phyloP scores from a whole-genome alignment of 2,113 vertebrate species.

The Dolichallabes microphthalmus region DNA sequence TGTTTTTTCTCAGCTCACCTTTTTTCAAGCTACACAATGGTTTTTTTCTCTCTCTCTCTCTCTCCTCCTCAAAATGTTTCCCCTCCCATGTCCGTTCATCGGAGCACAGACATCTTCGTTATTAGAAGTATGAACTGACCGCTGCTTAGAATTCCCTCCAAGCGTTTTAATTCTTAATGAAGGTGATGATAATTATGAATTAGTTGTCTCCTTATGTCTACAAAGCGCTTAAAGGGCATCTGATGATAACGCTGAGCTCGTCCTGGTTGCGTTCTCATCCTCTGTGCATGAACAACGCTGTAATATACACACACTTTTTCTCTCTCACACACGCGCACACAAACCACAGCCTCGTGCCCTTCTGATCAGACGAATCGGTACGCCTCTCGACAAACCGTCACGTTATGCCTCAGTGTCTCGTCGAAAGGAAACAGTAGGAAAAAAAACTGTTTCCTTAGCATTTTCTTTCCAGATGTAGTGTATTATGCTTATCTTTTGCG shows the following conservation, averaged over 20 bases:
- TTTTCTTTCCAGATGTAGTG: slow-evolving; percentile 34
- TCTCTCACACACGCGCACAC: slow-evolving; percentile 32
- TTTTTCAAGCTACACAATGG: neutral
- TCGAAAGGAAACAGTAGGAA: slow-evolving; percentile 12
- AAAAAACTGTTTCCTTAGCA: neutral
- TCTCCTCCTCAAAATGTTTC: neutral
- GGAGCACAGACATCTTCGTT: neutral
- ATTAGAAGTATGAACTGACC: neutral
- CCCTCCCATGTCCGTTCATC: neutral
- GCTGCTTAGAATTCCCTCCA: neutral
- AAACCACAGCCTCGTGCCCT: slow-evolving; percentile 21
- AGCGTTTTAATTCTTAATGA: slow-evolving; percentile 4
- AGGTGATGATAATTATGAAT: neutral
- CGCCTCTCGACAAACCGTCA: neutral
- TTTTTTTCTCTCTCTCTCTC: too few relatives aligned
- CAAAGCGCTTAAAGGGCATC: neutral
- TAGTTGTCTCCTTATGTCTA: neutral
- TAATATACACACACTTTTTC: neutral
- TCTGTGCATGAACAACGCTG: neutral
- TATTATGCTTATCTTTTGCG: slow-evolving; percentile 30
- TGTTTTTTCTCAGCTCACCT: neutral
- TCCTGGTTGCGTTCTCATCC: neutral
- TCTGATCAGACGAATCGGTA: slow-evolving; percentile 27
- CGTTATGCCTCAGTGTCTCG: neutral
- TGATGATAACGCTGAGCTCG: neutral